Conservation (phyloP, 1,140 invertebrate genomes). For the Melipona quadrifasciata region DNA sequence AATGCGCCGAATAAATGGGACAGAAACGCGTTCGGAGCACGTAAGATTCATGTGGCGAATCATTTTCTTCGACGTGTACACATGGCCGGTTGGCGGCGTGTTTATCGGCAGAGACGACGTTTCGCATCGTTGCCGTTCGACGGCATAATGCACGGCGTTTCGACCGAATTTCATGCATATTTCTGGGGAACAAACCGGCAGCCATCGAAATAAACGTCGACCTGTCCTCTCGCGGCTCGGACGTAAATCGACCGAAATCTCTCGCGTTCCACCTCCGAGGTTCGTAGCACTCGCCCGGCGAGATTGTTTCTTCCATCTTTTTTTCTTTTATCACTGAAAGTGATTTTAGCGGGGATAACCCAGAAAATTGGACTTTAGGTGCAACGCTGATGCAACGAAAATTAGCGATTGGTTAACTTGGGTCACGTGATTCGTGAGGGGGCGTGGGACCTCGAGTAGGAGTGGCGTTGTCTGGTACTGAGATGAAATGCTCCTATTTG, state of each 20-base stretch:
- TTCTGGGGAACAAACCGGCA: slow-evolving; percentile 31
- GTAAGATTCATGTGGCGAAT: slow-evolving; percentile 60
- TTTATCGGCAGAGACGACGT: slow-evolving; percentile 43
- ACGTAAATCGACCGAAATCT: slow-evolving; percentile 25
- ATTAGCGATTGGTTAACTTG: no score
- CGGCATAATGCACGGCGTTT: slow-evolving; percentile 31
- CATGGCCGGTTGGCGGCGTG: slow-evolving; percentile 13
- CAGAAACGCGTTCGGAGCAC: slow-evolving; percentile 50
- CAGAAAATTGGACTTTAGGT: no score
- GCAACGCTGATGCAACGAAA: no score
- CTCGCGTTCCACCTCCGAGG: neutral
- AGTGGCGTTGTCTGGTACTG: no score
- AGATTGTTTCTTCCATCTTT: no score
- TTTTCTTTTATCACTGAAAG: no score
- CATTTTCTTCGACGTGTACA: slow-evolving; percentile 58
- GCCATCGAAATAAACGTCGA: slow-evolving; percentile 51
- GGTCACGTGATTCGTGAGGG: no score
- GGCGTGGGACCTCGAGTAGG: no score
- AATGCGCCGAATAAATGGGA: slow-evolving; percentile 59
- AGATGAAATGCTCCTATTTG: no score
- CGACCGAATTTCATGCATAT: slow-evolving; percentile 45
- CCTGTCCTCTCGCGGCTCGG: slow-evolving; percentile 23
- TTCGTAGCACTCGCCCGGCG: neutral
- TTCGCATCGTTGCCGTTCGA: slow-evolving; percentile 6
- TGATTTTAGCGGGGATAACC: no score